Base-by-base conservation (phyloP, 2,797 vertebrate species). In the Sebastes cheni region DNA sequence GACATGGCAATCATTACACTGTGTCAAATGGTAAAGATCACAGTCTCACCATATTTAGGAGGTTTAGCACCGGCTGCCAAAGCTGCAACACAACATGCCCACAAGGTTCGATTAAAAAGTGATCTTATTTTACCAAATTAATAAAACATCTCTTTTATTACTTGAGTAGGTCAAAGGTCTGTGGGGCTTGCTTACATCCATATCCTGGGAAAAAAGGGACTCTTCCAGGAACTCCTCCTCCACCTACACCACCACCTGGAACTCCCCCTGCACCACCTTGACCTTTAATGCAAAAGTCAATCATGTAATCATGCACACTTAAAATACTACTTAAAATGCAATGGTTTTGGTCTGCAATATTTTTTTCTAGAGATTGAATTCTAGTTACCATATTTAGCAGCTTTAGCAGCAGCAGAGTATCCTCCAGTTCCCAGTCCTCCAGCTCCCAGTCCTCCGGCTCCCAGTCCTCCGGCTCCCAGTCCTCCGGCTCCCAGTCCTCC, bases 301-400 rank as follows among this genome's bases (percentile, higher is more conserved):
- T 66, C 27, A 77, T 18, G 2, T 39, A 29, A 55, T 54, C 8
- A 74, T 25, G 8, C 6, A 36, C 6, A 52, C 9, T 30, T 73
- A 50, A 61, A 73, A 52, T n/a, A 30, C 18, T 22, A 6, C 5
- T 1, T 20, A 6, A 34, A 75, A 55, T 50, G 4, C 6, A 36
- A 13, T 11, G 5, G 39, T 11, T 54, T 46, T 27, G 13, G 12
- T 60, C n/a, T 20, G 36, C 8, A 42, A 29, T 16, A 27, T 54
- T 25, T 0, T 14, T 27, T 25, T 30, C 2, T 8, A 71, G 5
- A 42, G 2, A 46, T 56, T 29, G 5, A 36, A 80, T 60, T 72
- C 30, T 7, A 78, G n/a, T 59, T 79, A 93, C 92, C 92, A 81
- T 93, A 93, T 92, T 94, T 93, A 61, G 91, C 88, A 72, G 91